Evolutionary conservation across 2,797 vertebrate genomes (phyloP).

Genomic region (Tarsius wallacei): DNA sequence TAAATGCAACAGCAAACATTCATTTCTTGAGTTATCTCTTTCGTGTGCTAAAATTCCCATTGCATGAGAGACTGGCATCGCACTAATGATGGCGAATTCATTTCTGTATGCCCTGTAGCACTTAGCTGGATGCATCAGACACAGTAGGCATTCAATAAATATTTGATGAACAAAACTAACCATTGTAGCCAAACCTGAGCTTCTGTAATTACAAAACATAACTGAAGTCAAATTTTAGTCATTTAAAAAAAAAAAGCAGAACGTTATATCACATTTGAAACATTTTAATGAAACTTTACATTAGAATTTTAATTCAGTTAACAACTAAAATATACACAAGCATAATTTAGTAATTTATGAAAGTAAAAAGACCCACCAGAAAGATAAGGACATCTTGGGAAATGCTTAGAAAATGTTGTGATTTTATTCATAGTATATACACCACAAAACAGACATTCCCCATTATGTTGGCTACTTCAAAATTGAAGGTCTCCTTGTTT

Average conservation of each 20-base stretch:
- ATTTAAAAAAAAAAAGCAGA: constrained; percentile 52
- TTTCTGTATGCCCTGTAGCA: constrained; percentile 33
- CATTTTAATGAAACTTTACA: constrained; percentile 74
- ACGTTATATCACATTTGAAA: constrained; percentile 53
- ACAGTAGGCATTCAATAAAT: constrained; percentile 71
- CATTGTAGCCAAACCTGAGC: constrained; percentile 47
- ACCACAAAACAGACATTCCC: constrained; percentile 61
- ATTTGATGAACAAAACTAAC: constrained; percentile 76
- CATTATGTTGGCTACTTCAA: constrained; percentile 65
- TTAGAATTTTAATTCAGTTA: constrained; percentile 72
- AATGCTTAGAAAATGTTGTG: constrained; percentile 78
- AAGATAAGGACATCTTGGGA: constrained; percentile 82
- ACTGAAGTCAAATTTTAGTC: constrained; percentile 42
- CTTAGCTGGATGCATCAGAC: constrained; percentile 62
- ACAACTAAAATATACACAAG: constrained; percentile 68
- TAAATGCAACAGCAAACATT: constrained; percentile 33
- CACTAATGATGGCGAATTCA: constrained; percentile 62
- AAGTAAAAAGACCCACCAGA: constrained; percentile 82
- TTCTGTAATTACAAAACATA: constrained; percentile 68
- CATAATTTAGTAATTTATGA: constrained; percentile 68
- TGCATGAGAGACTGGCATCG: background rate
- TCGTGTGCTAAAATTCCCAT: constrained; percentile 50
- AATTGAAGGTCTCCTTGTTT: constrained; percentile 70
- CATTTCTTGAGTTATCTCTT: constrained; percentile 48
- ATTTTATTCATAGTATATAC: constrained; percentile 79